phyloP scores from a whole-genome alignment of 2,113 vertebrate genomes.

The Alethe diademata region DNA sequence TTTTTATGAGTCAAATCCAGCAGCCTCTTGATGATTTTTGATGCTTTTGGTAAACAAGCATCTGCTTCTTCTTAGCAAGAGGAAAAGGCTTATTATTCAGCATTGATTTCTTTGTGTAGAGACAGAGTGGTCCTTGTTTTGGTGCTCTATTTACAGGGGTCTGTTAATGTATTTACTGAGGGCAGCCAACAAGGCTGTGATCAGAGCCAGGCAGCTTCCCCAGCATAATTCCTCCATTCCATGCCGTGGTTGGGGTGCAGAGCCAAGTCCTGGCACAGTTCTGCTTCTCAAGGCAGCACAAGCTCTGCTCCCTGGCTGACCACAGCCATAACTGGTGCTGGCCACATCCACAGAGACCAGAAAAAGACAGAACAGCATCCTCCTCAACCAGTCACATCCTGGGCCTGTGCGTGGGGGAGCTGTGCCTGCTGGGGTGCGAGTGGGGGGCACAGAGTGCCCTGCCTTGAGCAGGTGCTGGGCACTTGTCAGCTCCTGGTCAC shows the following conservation, averaged over 20 bases:
- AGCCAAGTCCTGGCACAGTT: neutral
- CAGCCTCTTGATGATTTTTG: constrained; percentile 54
- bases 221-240: neutral
- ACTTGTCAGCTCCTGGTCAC: neutral
- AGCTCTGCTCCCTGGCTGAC: neutral
- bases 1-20: constrained; percentile 36
- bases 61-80: constrained; percentile 67
- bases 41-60: constrained; percentile 63
- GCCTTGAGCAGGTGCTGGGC: fast-evolving
- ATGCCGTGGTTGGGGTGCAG: neutral
- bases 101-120: constrained; percentile 62
- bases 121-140: constrained; percentile 67
- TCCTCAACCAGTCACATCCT: neutral
- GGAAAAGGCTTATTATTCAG: constrained; percentile 65
- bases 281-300: neutral
- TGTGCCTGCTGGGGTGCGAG: neutral
- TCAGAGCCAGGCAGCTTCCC: neutral
- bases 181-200: neutral
- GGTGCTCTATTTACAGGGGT: constrained; percentile 35
- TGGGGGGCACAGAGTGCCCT: neutral
- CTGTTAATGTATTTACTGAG: constrained; percentile 37
- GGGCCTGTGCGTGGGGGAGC: neutral
- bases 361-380: neutral
- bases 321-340: fast-evolving
- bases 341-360: neutral